Evolutionary conservation across 1,140 invertebrate species (phyloP).

Genomic region (Pectinophora gossypiella): DNA sequence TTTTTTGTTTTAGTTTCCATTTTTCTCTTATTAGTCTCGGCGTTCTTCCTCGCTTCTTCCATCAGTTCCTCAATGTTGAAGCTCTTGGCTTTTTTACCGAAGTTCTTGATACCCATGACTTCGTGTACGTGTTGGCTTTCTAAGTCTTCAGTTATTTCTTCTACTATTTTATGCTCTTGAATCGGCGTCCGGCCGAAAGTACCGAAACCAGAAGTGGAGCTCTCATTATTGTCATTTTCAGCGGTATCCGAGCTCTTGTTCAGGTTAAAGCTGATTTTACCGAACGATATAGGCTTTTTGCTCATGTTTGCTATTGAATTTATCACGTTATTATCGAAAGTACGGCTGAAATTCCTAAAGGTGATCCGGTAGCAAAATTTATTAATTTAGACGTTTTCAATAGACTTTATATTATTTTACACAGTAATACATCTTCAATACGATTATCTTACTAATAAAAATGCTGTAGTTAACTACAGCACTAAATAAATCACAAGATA

Average conservation of each 20-base stretch:
- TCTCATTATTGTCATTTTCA: slow-evolving; percentile 22
- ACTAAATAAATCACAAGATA: too few species aligned
- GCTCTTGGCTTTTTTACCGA: slow-evolving; percentile 86
- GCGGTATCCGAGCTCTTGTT: slow-evolving; percentile 27
- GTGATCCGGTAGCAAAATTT: too few species aligned
- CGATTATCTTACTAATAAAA: too few species aligned
- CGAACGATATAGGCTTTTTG: slow-evolving; percentile 70
- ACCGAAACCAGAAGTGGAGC: slow-evolving; percentile 76
- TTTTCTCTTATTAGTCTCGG: slow-evolving; percentile 45
- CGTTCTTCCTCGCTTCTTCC: slow-evolving; percentile 71
- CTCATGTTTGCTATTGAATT: slow-evolving; percentile 37
- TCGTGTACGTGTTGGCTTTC: slow-evolving; percentile 81
- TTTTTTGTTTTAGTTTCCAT: slow-evolving; percentile 30
- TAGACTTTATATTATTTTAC: too few species aligned
- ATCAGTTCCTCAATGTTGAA: slow-evolving; percentile 81
- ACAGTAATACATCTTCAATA: too few species aligned
- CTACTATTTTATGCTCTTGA: slow-evolving; percentile 76
- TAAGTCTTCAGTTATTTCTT: slow-evolving; percentile 81
- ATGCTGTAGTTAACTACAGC: too few species aligned
- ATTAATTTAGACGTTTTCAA: too few species aligned
- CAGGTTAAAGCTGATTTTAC: slow-evolving; percentile 62
- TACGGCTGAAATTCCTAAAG: too few species aligned
- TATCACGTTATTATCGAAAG: too few species aligned
- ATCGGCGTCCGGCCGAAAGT: slow-evolving; percentile 76
- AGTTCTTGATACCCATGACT: slow-evolving; percentile 85